Conservation (phyloP, 1,140 invertebrate species). For the Pogonomyrmex barbatus region DNA sequence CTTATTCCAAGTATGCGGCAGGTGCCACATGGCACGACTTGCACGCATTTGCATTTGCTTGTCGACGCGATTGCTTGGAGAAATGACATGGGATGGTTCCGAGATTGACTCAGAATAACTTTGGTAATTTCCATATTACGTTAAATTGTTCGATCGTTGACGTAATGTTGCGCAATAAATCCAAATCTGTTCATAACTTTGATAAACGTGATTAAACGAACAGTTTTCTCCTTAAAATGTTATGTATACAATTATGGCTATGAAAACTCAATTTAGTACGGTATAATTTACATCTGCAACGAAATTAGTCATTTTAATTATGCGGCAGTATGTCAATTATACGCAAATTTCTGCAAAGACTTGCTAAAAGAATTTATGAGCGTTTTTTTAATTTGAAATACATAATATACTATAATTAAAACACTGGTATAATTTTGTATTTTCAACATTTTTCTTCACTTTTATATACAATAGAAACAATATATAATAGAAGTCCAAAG, state of each 20-base stretch:
- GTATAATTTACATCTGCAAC: background rate
- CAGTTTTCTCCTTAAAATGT: background rate
- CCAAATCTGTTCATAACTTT: background rate
- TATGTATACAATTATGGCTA: too few relatives aligned
- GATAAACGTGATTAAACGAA: background rate
- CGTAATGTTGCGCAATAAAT: slow-evolving; percentile 40
- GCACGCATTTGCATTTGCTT: slow-evolving; percentile 69
- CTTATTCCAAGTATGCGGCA: slow-evolving; percentile 71
- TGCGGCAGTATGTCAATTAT: background rate
- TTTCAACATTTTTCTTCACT: background rate
- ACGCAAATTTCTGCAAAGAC: background rate
- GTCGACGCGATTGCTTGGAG: slow-evolving; percentile 30
- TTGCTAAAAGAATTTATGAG: background rate
- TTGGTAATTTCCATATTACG: slow-evolving; percentile 29
- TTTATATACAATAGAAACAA: background rate
- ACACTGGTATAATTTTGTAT: slow-evolving; percentile 13
- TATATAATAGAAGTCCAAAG: too few relatives aligned
- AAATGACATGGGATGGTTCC: background rate
- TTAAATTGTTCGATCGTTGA: slow-evolving; percentile 3
- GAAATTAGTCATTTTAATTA: background rate
- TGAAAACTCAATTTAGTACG: background rate
- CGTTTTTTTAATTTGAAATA: slow-evolving; percentile 2
- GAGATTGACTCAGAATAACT: slow-evolving; percentile 42
- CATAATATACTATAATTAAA: background rate
- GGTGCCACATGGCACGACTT: slow-evolving; percentile 71